Evolutionary conservation across 2,113 vertebrate genomes (phyloP), one percentile per base, ranked within the genome.

Genomic region (Boulengerochromis microlepis): DNA sequence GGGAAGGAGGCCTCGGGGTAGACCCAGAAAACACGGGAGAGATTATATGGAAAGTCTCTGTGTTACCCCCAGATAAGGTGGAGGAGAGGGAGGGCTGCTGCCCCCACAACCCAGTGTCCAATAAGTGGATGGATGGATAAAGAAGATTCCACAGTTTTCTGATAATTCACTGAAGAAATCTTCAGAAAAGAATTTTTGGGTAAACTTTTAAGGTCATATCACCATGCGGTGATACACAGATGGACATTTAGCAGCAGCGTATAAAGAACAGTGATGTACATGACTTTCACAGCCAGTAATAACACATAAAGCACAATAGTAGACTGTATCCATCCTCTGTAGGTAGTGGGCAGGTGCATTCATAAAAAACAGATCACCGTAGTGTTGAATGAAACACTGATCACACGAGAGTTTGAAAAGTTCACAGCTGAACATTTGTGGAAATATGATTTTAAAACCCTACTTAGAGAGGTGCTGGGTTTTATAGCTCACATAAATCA

Each of bases 321-420:
- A 31, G 15, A 31, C 56, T 18, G 26, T 31, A 59, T 31, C 56
- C 56, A 59, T 6, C 8, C 56, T 59, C 24, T 29, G 24, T 2
- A 59, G 26, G 54, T 26, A 29, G 24, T 8, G 54, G 24, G 54
- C 12, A 29, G 12, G 56, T 53, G 52, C 19, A n/a, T 52, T 52
- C 50, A 52, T 52, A 52, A 52, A 52, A 52, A n/a, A 3, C 50
- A n/a, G 18, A 52, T 59, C 56, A 59, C 56, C 0, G 7, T 29
- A 31, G 56, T 31, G 56, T 10, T 59, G 57, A 31, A 59, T 31
- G 57, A 61, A 61, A 31, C 26, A 10, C 26, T 10, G 57, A 33
- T 61, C 19, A 22, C 33, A 8, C 3, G 0, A 38, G 33, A 0
- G 64, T 40, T 22, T 40, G 64, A 22, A 42, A 71, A 2, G 2